Base-by-base conservation (phyloP, 2,888 invertebrate species). In the Drosophila mimetica region DNA sequence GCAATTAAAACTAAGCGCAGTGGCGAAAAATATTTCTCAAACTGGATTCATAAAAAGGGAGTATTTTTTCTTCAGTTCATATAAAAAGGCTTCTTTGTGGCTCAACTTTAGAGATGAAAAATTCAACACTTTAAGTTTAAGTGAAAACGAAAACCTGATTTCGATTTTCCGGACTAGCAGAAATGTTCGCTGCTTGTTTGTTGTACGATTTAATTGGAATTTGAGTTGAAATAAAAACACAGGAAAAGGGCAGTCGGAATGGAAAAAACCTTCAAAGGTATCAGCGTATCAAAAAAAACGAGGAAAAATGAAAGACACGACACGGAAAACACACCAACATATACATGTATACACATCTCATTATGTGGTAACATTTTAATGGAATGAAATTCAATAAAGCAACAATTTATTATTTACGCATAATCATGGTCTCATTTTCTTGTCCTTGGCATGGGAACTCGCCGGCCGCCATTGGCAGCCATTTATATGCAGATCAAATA, bases 371-470 rank as follows among this genome's bases (percentile, higher is more conserved):
- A 69, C 65, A 83, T 77, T 79, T 79, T 83, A 79, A 83, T 83
- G 84, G 69, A 79, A 80, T 80, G 77, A 83, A 79, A 80, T 80
- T 79, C 69, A 79, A 79, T 79, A 79, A 79, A 79, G 84, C 78
- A 67, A 78, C 53, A 58, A 83, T 66, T 64, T 83, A 83, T 78
- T 79, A 78, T 79, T 78, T 78, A 83, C 83, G 83, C 83, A 76
- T 74, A 79, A 76, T 51, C 55, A 59, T 34, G 36, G 47, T 7
- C 22, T 14, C 13, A 4, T 34, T 13, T 13, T 47, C 7, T 39
- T 22, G 9, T 42, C 46, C 20, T 52, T 64, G 34, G 36, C 34
- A 9, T 16, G 44, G 55, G 30, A 44, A 60, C 28, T n/a, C 9
- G 6, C 20, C n/a, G 28, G 18, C 9, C 9, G 5, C 9, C 6